phyloP scores from a whole-genome alignment of 23 tunicate genomes.

The Oikopleura dioica region DNA sequence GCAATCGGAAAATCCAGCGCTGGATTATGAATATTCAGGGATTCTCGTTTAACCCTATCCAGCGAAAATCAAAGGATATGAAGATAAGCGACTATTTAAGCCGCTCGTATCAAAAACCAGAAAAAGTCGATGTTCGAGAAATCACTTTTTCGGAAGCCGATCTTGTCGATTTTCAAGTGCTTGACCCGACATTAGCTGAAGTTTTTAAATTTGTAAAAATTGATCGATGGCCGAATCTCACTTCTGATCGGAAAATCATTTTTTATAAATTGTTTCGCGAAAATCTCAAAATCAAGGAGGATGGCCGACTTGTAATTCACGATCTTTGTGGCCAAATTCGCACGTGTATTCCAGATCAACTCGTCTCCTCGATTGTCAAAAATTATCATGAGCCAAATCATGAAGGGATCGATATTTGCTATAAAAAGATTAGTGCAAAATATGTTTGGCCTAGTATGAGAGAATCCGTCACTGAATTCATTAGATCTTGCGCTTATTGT shows the following conservation, averaged over 20 bases:
- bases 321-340: not conserved
- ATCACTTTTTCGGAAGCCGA: not conserved
- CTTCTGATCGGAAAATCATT: no score
- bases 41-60: not conserved
- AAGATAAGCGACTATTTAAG: not conserved
- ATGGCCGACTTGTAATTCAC: not conserved
- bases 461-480: not conserved
- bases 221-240: no score
- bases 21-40: not conserved
- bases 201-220: no score
- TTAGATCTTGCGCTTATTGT: slow-evolving; percentile 1
- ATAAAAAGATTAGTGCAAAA: no score
- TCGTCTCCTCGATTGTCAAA: not conserved
- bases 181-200: no score
- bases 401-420: no score
- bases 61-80: not conserved
- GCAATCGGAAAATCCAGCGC: not conserved
- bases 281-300: not conserved
- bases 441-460: not conserved
- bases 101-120: not conserved
- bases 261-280: no score
- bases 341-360: not conserved
- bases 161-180: no score
- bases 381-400: not conserved
- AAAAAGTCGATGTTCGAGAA: not conserved